phyloP scores from a whole-genome alignment of 2,797 vertebrate genomes.

The Pteropus rufus region DNA sequence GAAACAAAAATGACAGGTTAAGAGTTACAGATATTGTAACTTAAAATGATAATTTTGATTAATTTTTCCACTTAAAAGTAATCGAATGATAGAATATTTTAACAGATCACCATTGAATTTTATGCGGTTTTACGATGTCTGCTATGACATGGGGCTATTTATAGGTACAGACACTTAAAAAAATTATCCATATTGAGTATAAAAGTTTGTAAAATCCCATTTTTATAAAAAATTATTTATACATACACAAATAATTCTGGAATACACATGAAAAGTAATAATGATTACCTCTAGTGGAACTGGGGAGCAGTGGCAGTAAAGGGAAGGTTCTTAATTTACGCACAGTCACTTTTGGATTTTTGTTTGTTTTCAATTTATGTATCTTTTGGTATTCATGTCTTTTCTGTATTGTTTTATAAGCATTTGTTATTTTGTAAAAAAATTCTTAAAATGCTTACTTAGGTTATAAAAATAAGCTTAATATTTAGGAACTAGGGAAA shows the following conservation, averaged over 20 bases:
- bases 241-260: background rate
- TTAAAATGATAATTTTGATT: background rate
- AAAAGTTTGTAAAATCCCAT: background rate
- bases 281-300: background rate
- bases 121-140: background rate
- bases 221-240: slow-evolving; percentile 1
- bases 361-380: background rate
- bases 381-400: background rate
- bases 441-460: slow-evolving; percentile 3
- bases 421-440: background rate
- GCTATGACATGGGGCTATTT: background rate
- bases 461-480: background rate
- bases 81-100: slow-evolving; percentile 11
- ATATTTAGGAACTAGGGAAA: background rate
- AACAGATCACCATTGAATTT: slow-evolving; percentile 9
- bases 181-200: background rate
- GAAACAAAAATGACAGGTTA: background rate
- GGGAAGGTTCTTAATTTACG: background rate
- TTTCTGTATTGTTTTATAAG: background rate
- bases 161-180: background rate
- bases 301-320: background rate
- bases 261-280: background rate
- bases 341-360: background rate
- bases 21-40: background rate
- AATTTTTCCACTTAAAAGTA: slow-evolving; percentile 41